Conservation (phyloP, 35 echinoderm and acorn worm species). For the Apostichopus japonicus region DNA sequence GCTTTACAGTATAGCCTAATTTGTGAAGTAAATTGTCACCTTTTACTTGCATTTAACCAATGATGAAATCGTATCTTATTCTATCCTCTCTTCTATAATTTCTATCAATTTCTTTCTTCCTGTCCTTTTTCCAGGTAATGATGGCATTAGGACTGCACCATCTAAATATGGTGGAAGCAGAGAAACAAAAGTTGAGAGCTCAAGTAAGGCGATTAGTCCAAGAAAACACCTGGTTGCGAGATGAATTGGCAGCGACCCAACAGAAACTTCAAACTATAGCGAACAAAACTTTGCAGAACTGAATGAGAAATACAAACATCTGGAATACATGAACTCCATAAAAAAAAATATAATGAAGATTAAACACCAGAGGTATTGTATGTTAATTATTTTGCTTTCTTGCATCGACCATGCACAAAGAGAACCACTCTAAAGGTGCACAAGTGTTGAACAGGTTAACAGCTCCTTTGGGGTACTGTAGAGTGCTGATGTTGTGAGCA, state of each 20-base stretch:
- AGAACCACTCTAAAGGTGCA: no score
- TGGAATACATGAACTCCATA: slow-evolving; percentile 98
- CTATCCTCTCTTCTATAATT: no score
- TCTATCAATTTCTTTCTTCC: no score
- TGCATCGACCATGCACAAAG: no score
- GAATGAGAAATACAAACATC: slow-evolving; percentile 92
- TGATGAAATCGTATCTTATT: no score
- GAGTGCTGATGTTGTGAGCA: no score
- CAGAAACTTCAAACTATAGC: slow-evolving; percentile 97
- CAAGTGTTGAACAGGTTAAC: no score
- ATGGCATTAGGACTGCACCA: slow-evolving; percentile 99
- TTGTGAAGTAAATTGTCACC: no score
- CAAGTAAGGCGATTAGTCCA: slow-evolving; percentile 93
- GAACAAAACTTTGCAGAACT: slow-evolving; percentile 92
- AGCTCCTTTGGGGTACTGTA: no score
- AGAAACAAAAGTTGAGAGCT: slow-evolving; percentile 95
- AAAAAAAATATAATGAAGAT: slow-evolving; percentile 96
- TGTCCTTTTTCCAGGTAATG: slow-evolving; percentile 81
- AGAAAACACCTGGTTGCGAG: slow-evolving; percentile 93
- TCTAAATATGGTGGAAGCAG: slow-evolving; percentile 96
- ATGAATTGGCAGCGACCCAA: slow-evolving; percentile 93
- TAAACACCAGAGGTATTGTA: slow-evolving; percentile 87
- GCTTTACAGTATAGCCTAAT: no score
- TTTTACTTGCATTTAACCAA: no score
- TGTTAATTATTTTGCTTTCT: no score